phyloP scores from a whole-genome alignment of 2,113 vertebrate species.

The Apistogramma diplotaenia region DNA sequence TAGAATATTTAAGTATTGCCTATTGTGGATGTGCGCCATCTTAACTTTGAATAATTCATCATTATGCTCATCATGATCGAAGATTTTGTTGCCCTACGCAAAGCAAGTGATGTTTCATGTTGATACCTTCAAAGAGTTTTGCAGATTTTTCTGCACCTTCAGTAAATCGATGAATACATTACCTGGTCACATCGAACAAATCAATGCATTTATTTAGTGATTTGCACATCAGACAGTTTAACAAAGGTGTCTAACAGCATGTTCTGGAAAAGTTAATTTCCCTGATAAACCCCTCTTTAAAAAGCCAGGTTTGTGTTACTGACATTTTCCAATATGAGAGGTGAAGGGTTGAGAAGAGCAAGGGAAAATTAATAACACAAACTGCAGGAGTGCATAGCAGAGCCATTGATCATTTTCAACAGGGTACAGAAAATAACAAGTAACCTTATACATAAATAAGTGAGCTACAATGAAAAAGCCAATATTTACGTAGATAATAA shows the following conservation, averaged over 20 bases:
- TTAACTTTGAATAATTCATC: neutral
- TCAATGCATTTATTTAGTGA: neutral
- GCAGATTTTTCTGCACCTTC: neutral
- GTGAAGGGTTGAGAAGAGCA: slow-evolving; percentile 3
- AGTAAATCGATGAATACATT: neutral
- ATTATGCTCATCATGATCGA: neutral
- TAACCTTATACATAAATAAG: neutral
- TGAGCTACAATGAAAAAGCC: neutral
- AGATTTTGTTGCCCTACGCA: neutral
- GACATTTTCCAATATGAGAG: neutral
- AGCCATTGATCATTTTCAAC: slow-evolving; percentile 50
- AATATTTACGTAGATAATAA: slow-evolving; percentile 3
- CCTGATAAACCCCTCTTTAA: neutral
- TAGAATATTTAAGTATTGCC: neutral
- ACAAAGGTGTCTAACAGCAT: neutral
- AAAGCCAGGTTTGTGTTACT: slow-evolving; percentile 9
- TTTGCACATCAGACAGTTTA: neutral
- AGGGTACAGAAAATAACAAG: neutral
- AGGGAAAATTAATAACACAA: slow-evolving; percentile 16
- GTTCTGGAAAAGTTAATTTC: neutral
- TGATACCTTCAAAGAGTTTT: neutral
- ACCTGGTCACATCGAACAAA: neutral
- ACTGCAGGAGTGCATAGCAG: slow-evolving; percentile 16
- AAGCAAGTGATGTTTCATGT: neutral
- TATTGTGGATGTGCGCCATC: neutral